These are phyloP conservation scores for Eriocheir sinensis DNA, from an alignment of 1,140 invertebrate genomes.

Conservation along the genomic window DNA sequence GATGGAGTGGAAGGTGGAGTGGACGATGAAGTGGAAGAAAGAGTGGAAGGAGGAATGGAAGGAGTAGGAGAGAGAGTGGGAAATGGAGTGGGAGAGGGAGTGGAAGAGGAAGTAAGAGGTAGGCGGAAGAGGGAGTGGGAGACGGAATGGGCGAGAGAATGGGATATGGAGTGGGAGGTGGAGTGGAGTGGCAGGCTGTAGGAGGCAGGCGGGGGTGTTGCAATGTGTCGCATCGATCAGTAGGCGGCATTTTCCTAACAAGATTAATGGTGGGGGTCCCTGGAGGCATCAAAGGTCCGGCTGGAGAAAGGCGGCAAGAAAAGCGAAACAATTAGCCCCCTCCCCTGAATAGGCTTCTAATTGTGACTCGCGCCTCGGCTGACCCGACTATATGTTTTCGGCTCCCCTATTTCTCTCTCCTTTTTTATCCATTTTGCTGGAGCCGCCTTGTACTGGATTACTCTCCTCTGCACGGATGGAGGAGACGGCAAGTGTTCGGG, in stretches of 20 bases:
- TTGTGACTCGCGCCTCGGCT: constrained; percentile 31
- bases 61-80: constrained; percentile 12
- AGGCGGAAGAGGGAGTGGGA: background rate
- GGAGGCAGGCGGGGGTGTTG: too few relatives aligned
- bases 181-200: background rate
- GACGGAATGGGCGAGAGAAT: background rate
- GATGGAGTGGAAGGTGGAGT: background rate
- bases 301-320: constrained; percentile 50
- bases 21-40: background rate
- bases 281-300: constrained; percentile 43
- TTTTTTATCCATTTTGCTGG: background rate
- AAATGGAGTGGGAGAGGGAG: constrained; percentile 54
- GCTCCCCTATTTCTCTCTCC: background rate
- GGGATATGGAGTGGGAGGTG: background rate
- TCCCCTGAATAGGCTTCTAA: constrained; percentile 61
- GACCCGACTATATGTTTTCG: background rate
- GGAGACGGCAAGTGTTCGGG: background rate
- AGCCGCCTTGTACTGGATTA: background rate
- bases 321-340: constrained; percentile 67
- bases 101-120: background rate
- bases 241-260: constrained; percentile 55
- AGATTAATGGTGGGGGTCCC: constrained; percentile 50
- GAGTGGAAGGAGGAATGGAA: background rate
- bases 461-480: background rate
- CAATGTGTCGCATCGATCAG: background rate